phyloP scores from a whole-genome alignment of 2,888 invertebrate species.

The Megaustenia siamemsis region DNA sequence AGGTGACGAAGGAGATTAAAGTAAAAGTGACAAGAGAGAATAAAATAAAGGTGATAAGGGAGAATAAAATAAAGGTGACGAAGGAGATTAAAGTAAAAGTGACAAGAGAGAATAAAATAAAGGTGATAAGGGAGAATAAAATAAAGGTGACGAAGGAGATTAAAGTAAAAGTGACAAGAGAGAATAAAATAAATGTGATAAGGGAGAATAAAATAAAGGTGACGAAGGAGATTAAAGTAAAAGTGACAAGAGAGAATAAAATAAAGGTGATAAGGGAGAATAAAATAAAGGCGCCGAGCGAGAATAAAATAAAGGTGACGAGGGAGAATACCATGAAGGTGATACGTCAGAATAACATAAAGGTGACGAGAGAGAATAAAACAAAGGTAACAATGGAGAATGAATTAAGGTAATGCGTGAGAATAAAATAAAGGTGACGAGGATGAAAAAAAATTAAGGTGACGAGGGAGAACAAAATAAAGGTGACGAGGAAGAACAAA shows the following conservation, averaged over 20 bases:
- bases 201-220: neutral
- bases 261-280: neutral
- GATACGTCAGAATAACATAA: too few relatives aligned
- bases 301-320: neutral
- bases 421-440: neutral
- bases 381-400: neutral
- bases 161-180: neutral
- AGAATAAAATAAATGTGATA: neutral
- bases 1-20: neutral
- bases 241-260: too few relatives aligned
- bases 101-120: neutral
- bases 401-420: neutral
- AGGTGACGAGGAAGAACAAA: neutral
- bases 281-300: neutral
- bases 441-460: neutral
- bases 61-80: neutral
- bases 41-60: neutral
- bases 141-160: neutral
- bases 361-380: neutral
- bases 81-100: neutral
- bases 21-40: neutral
- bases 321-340: neutral
- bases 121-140: neutral
- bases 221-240: neutral
- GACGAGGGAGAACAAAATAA: neutral